phyloP scores from a whole-genome alignment of 2,797 vertebrate genomes.

The Semaprochilodus insignis region DNA sequence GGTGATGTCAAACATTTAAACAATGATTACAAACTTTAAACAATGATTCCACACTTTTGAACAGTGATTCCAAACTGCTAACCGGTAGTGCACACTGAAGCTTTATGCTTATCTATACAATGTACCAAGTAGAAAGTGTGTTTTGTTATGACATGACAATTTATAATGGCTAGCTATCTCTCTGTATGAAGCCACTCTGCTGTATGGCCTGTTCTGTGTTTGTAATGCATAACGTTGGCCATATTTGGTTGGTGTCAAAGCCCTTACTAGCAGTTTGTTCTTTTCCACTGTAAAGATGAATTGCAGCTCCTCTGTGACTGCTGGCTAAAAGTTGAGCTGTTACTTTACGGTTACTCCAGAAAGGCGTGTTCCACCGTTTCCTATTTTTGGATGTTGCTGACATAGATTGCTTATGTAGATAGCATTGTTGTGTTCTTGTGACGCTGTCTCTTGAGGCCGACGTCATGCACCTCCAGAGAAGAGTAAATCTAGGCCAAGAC shows the following conservation, averaged over 20 bases:
- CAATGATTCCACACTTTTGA: too few relatives aligned
- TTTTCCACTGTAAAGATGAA: not conserved
- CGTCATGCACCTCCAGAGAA: not conserved
- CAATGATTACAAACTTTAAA: too few relatives aligned
- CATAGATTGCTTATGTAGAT: constrained; percentile 27
- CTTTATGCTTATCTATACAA: not conserved
- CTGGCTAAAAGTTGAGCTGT: not conserved
- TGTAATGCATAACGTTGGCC: not conserved
- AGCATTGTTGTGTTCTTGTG: constrained; percentile 18
- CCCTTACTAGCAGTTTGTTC: not conserved
- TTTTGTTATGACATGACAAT: not conserved
- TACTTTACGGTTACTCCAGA: not conserved
- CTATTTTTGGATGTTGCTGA: constrained; percentile 30
- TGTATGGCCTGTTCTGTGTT: not conserved
- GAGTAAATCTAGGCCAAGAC: constrained; percentile 50
- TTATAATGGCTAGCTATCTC: not conserved
- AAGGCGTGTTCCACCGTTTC: constrained; percentile 17
- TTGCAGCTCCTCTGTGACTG: not conserved
- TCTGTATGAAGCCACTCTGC: not conserved
- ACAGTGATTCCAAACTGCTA: too few relatives aligned
- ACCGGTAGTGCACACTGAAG: not conserved
- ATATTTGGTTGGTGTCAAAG: not conserved
- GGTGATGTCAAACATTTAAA: too few relatives aligned
- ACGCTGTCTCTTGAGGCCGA: constrained; percentile 19
- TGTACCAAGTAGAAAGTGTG: not conserved